Evolutionary conservation across 2,888 invertebrate species (phyloP), one percentile per base, ranked within the genome.

Genomic region (Cosmopolites sordidus): DNA sequence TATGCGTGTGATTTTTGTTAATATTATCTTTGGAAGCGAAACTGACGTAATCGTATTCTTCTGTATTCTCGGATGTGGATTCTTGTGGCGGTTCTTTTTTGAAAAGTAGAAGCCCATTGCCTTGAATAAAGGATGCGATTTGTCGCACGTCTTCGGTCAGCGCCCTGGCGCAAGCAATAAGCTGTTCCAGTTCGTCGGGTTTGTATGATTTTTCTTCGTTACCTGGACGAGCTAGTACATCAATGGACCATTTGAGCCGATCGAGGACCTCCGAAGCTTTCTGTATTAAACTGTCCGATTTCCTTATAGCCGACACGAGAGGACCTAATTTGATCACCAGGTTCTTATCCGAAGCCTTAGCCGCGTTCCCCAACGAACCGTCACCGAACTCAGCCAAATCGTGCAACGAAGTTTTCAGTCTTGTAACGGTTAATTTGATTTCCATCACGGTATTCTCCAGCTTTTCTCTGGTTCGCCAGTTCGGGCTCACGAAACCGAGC

Each of bases 31-130:
- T 83, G 1, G 90, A 86, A 70, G 88, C 84, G 69, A 94, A 78
- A 67, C 88, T 87, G 42, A 94, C 92, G 70, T 95, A 95, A 73
- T 94, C 94, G 70, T 92, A 92, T 69, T 94, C 93, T 67, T 92
- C 92, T 14, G 44, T 16, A 42, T 44, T 46, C 41, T 51, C 51
- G 9, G 12, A 42, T 11, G 51, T 42, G 27, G 37, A 38, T 60
- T 43, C 73, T 70, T 71, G 54, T 68, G 74, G 58, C 30, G 65
- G 67, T 27, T 81, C 75, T 63, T 80, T 79, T 79, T 87, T 91
- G 76, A 86, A 93, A 1, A 90, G 76, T 50, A 87, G 74, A 53
- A 87, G 85, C 38, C 87, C 87, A 71, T 89, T 90, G 54, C 89
- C 90, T 75, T 89, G 92, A 65, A 95, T 92, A 69, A 94, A 91